A percentile compares a stretch with the other conserved stretches of the same genome.
Evolutionary conservation across 2,113 vertebrate species (phyloP).

Genomic region (Scomber scombrus): DNA sequence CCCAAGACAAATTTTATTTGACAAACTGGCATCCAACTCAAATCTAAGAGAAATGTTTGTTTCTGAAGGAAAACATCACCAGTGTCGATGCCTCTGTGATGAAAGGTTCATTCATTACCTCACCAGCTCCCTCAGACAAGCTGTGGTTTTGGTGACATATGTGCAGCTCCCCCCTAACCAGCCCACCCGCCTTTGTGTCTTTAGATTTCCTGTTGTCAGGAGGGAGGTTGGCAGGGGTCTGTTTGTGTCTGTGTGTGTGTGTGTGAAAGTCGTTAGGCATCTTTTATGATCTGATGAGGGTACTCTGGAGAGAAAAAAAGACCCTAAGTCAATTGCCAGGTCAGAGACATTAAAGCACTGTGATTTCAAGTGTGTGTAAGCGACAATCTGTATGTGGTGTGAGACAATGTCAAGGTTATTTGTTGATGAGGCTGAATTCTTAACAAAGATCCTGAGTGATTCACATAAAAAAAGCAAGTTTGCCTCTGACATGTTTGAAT

Average conservation of each 20-base stretch:
- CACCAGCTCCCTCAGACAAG: conserved; percentile 57
- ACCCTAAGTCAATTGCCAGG: conserved; percentile 30
- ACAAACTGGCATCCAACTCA: neutral
- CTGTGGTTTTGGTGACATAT: conserved; percentile 77
- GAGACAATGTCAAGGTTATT: conserved; percentile 30
- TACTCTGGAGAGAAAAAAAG: neutral
- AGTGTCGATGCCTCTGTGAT: conserved; percentile 35
- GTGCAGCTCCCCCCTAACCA: conserved; percentile 40
- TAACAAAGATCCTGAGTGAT: neutral
- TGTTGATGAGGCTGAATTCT: neutral
- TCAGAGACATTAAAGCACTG: conserved; percentile 26
- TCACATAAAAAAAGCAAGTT: neutral
- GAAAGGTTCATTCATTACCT: conserved; percentile 67
- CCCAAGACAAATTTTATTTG: neutral
- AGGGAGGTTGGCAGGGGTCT: conserved; percentile 42
- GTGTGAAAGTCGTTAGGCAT: conserved; percentile 61
- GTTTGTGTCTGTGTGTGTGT: conserved; percentile 44
- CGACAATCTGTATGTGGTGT: conserved; percentile 22
- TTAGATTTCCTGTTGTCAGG: conserved; percentile 68
- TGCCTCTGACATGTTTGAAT: neutral
- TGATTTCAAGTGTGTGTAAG: conserved; percentile 28
- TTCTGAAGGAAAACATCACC: conserved; percentile 33
- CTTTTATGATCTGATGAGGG: conserved; percentile 63
- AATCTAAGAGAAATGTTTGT: conserved; percentile 42
- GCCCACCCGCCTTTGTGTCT: conserved; percentile 68